Evolutionary conservation across 2,888 invertebrate species (phyloP).

Genomic region (Lapara coniferarum): DNA sequence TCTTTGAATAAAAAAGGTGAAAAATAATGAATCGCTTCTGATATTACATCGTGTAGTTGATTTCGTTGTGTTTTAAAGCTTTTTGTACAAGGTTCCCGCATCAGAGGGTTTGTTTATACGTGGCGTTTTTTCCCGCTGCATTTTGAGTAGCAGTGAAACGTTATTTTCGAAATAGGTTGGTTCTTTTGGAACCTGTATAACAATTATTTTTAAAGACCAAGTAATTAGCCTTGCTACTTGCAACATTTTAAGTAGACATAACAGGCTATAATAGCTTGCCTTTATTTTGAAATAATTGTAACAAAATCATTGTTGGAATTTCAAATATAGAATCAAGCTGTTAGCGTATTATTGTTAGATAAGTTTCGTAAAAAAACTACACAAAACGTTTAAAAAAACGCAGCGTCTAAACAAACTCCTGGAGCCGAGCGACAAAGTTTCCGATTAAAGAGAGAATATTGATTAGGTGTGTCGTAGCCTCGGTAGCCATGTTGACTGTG

Average conservation of each 20-base stretch:
- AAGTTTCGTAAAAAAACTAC: background rate
- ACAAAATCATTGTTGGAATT: background rate
- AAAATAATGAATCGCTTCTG: constrained; percentile 65
- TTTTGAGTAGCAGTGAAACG: too few species aligned
- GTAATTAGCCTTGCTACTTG: background rate
- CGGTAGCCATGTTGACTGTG: constrained; percentile 55
- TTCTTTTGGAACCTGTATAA: too few species aligned
- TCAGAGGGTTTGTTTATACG: background rate
- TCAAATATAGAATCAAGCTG: background rate
- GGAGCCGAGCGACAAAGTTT: constrained; percentile 35
- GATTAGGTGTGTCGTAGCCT: constrained; percentile 54
- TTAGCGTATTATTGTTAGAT: background rate
- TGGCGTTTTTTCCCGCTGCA: constrained; percentile 9
- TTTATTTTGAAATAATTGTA: too few species aligned
- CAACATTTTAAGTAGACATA: background rate
- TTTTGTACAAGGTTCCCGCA: constrained; percentile 45
- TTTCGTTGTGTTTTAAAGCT: constrained; percentile 61
- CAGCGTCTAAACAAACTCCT: background rate
- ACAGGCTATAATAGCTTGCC: background rate
- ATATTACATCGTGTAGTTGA: constrained; percentile 58
- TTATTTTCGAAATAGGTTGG: too few species aligned
- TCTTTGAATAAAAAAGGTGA: constrained; percentile 58
- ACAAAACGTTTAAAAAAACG: background rate
- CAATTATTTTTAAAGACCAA: background rate
- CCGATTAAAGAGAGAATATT: constrained; percentile 65